Evolutionary conservation across 2,113 vertebrate genomes (phyloP), one percentile per base, ranked within the genome.

Genomic region (Terrapene triunguis): DNA sequence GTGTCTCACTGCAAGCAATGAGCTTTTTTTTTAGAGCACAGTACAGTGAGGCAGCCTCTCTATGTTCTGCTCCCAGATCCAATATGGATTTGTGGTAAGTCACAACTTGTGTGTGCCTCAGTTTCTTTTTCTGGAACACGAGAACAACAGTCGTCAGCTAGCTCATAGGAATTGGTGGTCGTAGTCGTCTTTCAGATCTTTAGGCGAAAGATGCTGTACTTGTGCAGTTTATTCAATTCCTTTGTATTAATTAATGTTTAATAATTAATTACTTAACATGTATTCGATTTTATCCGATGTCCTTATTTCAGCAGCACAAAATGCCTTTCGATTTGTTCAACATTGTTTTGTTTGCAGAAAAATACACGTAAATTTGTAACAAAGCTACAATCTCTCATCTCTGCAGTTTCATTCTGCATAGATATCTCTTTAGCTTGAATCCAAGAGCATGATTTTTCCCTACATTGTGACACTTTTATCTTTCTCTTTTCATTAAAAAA

Each of bases 401-500:
- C 25, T 53, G 12, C 6, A 19, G 17, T 74, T 42, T 78, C 44
- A 27, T 90, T 74, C 47, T 79, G 5, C 53, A 22, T n/a, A 32
- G 62, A 38, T 14, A 2, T 38, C 72, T 82, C 85, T 85, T 42
- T 8, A 65, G 12, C 87, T 92, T 82, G 25, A 84, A 29, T 90
- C 90, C 81, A 25, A 27, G 59, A 51, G 50, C 72, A 59, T 79
- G 57, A 25, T 87, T 35, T 16, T 91, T 22, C 47, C 79, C 2
- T 87, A 88, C 92, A 82, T 65, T 82, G 35, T 91, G 53, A 22
- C 48, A 82, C 21, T 32, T 79, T 90, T 48, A 53, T 1, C 5
- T 59, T 86, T 54, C 57, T n/a, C 91, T 55, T 95, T 78, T 83
- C 74, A 42, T 85, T 89, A 48, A 80, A 90, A 47, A 91, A 50